Percentiles rank a stretch among this genome's conserved stretches.
Conservation (phyloP, 2,888 invertebrate species). For the Tenthredo mesomela region DNA sequence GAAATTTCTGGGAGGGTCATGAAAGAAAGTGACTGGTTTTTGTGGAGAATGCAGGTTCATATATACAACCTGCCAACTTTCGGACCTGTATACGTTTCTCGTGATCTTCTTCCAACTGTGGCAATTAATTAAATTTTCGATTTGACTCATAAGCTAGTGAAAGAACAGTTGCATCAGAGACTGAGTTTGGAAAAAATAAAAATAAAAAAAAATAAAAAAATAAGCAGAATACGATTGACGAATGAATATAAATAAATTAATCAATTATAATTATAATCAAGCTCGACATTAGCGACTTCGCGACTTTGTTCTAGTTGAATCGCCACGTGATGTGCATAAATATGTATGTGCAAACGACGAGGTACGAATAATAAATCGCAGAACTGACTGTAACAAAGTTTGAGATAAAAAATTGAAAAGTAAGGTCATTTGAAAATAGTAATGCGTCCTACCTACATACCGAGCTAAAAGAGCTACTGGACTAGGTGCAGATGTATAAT, state of each 20-base stretch:
- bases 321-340: not conserved
- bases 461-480: not conserved
- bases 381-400: not conserved
- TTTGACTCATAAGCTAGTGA: not conserved
- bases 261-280: not conserved
- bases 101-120: not conserved
- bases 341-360: not conserved
- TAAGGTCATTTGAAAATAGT: slow-evolving; percentile 9
- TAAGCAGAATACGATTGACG: not conserved
- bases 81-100: no score
- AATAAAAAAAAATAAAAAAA: not conserved
- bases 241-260: slow-evolving; percentile 3
- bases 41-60: no score
- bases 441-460: not conserved
- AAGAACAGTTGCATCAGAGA: not conserved
- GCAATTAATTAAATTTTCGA: not conserved
- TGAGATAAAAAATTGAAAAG: slow-evolving; percentile 1
- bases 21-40: no score
- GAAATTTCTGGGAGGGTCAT: no score
- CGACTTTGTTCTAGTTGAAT: not conserved
- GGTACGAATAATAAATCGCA: not conserved
- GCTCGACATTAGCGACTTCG: not conserved
- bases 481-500: not conserved
- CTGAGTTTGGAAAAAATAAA: not conserved
- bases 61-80: not conserved